Evolutionary conservation across 2,888 invertebrate species (phyloP).

Genomic region (Heteromurus nitidus): DNA sequence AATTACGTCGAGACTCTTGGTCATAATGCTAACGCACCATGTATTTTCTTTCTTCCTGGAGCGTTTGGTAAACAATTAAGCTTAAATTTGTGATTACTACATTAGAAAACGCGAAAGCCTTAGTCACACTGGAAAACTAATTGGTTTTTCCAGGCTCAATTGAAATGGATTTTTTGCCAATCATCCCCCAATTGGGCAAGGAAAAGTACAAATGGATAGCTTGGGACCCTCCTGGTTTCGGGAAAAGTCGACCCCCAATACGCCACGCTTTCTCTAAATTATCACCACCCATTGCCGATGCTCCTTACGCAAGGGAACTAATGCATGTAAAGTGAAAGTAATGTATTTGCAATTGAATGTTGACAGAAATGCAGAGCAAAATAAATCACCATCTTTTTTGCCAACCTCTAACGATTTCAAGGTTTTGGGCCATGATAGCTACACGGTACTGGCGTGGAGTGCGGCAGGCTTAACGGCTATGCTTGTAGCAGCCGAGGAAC

Average conservation of each 20-base stretch:
- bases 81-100: neutral
- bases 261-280: slow-evolving; percentile 73
- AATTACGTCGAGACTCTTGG: slow-evolving; percentile 39
- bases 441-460: slow-evolving; percentile 77
- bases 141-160: slow-evolving; percentile 41
- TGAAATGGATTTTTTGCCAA: slow-evolving; percentile 51
- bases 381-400: too few relatives aligned
- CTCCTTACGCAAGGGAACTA: slow-evolving; percentile 75
- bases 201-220: slow-evolving; percentile 81
- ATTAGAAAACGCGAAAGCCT: too few relatives aligned
- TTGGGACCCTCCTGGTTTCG: slow-evolving; percentile 81
- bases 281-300: slow-evolving; percentile 75
- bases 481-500: slow-evolving; percentile 75
- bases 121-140: too few relatives aligned
- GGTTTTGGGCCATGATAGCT: slow-evolving; percentile 69
- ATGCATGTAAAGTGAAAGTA: too few relatives aligned
- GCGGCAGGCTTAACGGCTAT: slow-evolving; percentile 76
- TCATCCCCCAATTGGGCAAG: slow-evolving; percentile 77
- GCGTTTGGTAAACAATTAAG: slow-evolving; percentile 36
- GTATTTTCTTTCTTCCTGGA: slow-evolving; percentile 47
- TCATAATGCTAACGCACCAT: neutral
- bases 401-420: too few relatives aligned
- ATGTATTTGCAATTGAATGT: too few relatives aligned
- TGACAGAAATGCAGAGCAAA: too few relatives aligned
- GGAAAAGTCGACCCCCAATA: slow-evolving; percentile 75